These are phyloP conservation scores for Crocallis elinguaria DNA, from an alignment of 2,888 invertebrate genomes.

Conservation along the genomic window DNA sequence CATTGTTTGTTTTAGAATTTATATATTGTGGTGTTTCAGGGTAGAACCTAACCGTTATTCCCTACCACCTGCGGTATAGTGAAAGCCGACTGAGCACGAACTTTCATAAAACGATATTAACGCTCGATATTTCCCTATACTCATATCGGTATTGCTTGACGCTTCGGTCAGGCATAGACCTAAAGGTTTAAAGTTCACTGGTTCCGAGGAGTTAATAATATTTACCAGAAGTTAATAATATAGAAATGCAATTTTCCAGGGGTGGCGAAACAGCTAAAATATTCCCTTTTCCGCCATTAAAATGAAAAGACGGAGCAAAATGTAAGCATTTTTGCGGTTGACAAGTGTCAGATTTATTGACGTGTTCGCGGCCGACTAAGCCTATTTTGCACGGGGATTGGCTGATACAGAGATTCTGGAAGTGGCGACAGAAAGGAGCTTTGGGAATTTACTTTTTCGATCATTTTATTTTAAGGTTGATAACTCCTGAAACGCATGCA, in stretches of 20 bases:
- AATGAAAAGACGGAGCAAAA: constrained; percentile 53
- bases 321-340: constrained; percentile 64
- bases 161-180: too few species aligned
- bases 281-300: constrained; percentile 36
- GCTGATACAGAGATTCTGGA: constrained; percentile 45
- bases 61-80: too few species aligned
- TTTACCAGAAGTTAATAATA: not conserved
- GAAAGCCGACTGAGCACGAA: too few species aligned
- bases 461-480: too few species aligned
- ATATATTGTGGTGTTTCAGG: too few species aligned
- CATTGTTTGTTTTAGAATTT: too few species aligned
- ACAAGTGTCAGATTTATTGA: constrained; percentile 75
- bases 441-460: not conserved
- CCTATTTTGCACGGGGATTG: constrained; percentile 55
- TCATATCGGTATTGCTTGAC: too few species aligned
- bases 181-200: too few species aligned
- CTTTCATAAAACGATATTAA: too few species aligned
- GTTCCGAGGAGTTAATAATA: too few species aligned
- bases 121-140: too few species aligned
- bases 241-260: not conserved
- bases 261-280: constrained; percentile 4
- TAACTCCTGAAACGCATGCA: not conserved
- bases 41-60: too few species aligned
- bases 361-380: constrained; percentile 65
- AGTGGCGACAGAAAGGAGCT: constrained; percentile 36